Evolutionary conservation across 1,140 invertebrate genomes (phyloP).

Genomic region (Whitmania pigra): DNA sequence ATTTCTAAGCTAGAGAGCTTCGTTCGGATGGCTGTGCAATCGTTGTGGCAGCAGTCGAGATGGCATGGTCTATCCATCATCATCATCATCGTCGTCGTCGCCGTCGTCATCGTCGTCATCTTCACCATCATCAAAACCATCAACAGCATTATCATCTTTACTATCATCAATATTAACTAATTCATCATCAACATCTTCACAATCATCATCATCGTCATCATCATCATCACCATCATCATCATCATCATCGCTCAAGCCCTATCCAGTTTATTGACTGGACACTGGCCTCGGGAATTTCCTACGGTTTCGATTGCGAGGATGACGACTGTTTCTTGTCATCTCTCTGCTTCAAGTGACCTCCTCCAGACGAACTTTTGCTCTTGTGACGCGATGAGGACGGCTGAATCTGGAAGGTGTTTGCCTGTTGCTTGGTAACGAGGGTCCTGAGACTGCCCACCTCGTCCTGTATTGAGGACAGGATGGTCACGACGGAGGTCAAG

Average conservation of each 20-base stretch:
- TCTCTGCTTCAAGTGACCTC: not conserved
- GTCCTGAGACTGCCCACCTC: constrained; percentile 15
- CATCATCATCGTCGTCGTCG: constrained; percentile 10
- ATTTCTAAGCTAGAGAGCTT: not conserved
- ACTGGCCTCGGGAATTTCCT: too few species aligned
- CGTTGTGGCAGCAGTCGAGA: not conserved
- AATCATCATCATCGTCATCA: constrained; percentile 1
- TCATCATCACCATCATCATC: constrained; percentile 5
- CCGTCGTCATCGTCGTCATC: constrained; percentile 6
- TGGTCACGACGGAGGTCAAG: constrained; percentile 39
- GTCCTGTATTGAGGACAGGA: constrained; percentile 37
- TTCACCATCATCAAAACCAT: constrained; percentile 13
- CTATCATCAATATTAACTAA: constrained; percentile 4
- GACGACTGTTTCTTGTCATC: constrained; percentile 9
- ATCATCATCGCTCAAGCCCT: not conserved
- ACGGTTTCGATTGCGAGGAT: not conserved
- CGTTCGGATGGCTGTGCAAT: too few species aligned
- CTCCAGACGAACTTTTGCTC: not conserved
- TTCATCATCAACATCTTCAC: constrained; percentile 7
- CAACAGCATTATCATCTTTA: constrained; percentile 2
- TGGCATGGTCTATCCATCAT: not conserved
- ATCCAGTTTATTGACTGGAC: not conserved
- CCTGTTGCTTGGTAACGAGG: constrained; percentile 14
- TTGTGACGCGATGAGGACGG: constrained; percentile 1
- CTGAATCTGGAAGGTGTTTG: constrained; percentile 21